Base-by-base conservation (phyloP, 2,797 vertebrate genomes). In the Esox masquinongy region DNA sequence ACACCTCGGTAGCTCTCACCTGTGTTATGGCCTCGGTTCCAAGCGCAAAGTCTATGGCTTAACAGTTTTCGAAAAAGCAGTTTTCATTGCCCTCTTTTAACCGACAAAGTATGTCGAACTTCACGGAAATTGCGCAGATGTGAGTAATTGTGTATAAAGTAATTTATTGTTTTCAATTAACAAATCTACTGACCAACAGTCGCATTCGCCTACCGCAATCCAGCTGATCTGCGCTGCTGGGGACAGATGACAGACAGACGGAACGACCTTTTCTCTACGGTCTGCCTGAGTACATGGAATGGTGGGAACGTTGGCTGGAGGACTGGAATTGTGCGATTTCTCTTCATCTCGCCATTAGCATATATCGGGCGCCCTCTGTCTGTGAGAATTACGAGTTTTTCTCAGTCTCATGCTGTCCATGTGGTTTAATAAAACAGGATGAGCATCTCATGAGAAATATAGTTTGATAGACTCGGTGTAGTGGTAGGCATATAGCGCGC, bases 241-340 rank as follows among this genome's bases (percentile, higher is more conserved):
- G 22, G 22, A 61, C 22, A 61, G 56, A 14, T 47, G 43, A 12
- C 53, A 59, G 53, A 77, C 69, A 36, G 64, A 61, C 70, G 47
- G 73, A n/a, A 29, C 79, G 76, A 82, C 72, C 83, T 83, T 78
- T 81, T 22, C 75, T 31, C 77, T 76, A 43, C 70, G 75, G 70
- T 34, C 72, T 43, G 47, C 15, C 72, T 68, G 67, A 66, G 73
- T 72, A 76, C 24, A 68, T 64, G 77, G 83, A 83, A 82, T 74
- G 83, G 77, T 81, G 80, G 82, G 77, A 83, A 77, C 22, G 22
- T 24, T 24, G 79, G 49, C 73, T 72, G 74, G 77, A 56, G 70
- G 64, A 75, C 76, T 76, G 66, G 66, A 59, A 73, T 74, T 56
- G 70, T 49, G 71, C 73, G n/a, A 63, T 67, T 29, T 36, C 53